Conservation (phyloP, 2,113 vertebrate species). For the Scomber colias region DNA sequence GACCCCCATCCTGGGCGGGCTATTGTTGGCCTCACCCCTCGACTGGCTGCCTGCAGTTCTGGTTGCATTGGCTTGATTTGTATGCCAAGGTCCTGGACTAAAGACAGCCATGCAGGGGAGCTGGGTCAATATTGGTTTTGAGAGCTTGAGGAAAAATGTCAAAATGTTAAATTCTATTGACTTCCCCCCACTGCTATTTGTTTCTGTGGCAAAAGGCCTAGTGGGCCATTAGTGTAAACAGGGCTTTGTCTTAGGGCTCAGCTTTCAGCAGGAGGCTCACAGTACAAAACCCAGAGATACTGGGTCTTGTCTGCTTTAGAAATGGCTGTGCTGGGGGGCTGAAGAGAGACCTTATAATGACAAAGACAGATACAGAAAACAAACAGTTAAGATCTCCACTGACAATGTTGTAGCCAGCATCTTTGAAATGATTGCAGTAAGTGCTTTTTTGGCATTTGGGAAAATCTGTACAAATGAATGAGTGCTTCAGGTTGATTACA, state of each 20-base stretch:
- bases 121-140: slow-evolving; percentile 89
- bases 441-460: slow-evolving; percentile 35
- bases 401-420: slow-evolving; percentile 23
- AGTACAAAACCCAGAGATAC: slow-evolving; percentile 80
- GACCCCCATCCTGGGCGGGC: slow-evolving; percentile 77
- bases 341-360: slow-evolving; percentile 74
- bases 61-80: slow-evolving; percentile 82
- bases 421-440: slow-evolving; percentile 24
- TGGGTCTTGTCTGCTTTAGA: slow-evolving; percentile 80
- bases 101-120: slow-evolving; percentile 84
- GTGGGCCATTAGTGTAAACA: slow-evolving; percentile 89
- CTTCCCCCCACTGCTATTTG: slow-evolving; percentile 85
- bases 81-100: slow-evolving; percentile 85
- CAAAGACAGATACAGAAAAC: slow-evolving; percentile 71
- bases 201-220: slow-evolving; percentile 83
- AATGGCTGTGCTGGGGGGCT: slow-evolving; percentile 72
- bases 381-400: slow-evolving; percentile 49
- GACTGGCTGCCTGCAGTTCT: slow-evolving; percentile 78
- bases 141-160: slow-evolving; percentile 86
- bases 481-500: background rate
- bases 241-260: slow-evolving; percentile 87
- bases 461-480: slow-evolving; percentile 3
- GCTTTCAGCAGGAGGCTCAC: slow-evolving; percentile 81
- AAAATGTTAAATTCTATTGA: slow-evolving; percentile 86
- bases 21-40: slow-evolving; percentile 83